Conservation (phyloP, 2,888 invertebrate genomes). For the Drosophila differens region DNA sequence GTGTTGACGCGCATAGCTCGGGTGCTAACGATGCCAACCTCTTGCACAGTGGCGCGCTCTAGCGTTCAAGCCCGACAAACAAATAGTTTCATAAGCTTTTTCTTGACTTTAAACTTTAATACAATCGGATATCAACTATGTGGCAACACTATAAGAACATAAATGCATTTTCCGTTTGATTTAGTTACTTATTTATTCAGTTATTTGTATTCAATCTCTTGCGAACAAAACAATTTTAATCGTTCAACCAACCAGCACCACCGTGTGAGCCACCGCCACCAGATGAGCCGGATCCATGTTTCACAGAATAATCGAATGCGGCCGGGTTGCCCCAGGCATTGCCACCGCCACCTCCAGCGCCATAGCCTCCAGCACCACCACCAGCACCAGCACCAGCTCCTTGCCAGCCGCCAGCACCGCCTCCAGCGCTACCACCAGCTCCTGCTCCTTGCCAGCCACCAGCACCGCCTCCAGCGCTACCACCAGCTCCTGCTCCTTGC, state of each 20-base stretch:
- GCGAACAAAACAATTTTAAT: too few species aligned
- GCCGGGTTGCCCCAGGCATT: constrained; percentile 54
- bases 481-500: constrained; percentile 16
- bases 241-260: too few species aligned
- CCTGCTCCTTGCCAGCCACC: constrained; percentile 16
- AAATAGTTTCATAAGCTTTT: neutral
- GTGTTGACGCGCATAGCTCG: neutral
- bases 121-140: neutral
- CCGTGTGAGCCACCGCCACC: too few species aligned
- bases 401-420: constrained; percentile 30
- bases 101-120: neutral
- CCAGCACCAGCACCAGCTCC: constrained; percentile 19
- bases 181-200: constrained; percentile 21
- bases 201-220: constrained; percentile 7
- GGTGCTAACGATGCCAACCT: neutral
- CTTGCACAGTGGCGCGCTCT: neutral
- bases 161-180: neutral
- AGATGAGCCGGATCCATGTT: constrained; percentile 31
- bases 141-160: neutral
- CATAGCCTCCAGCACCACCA: constrained; percentile 5
- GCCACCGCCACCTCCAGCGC: constrained; percentile 38
- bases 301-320: constrained; percentile 47
- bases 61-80: neutral
- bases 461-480: neutral
- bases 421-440: constrained; percentile 16